These are phyloP conservation scores for Chrysopa pallens DNA, from an alignment of 1,140 invertebrate species.

Conservation along the genomic window DNA sequence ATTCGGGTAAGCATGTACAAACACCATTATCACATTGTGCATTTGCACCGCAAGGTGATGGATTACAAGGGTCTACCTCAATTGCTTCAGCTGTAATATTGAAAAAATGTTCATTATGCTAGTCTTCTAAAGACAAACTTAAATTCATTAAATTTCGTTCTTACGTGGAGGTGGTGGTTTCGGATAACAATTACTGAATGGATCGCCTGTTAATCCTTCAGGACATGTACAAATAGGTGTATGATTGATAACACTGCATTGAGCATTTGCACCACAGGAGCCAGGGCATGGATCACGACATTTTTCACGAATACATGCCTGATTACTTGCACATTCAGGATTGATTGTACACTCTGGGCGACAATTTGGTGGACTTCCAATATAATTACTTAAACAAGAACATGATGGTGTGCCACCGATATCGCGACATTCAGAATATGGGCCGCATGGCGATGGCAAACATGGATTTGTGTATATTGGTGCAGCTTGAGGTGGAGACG, in stretches of 20 bases:
- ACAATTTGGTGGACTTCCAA: slow-evolving; percentile 64
- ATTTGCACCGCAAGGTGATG: slow-evolving; percentile 65
- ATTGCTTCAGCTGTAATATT: slow-evolving; percentile 21
- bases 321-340: slow-evolving; percentile 58
- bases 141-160: slow-evolving; percentile 24
- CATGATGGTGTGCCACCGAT: slow-evolving; percentile 54
- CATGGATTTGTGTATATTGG: slow-evolving; percentile 45
- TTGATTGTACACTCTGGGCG: slow-evolving; percentile 67
- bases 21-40: slow-evolving; percentile 27
- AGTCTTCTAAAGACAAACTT: neutral
- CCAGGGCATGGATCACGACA: slow-evolving; percentile 72
- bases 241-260: slow-evolving; percentile 65
- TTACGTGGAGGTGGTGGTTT: slow-evolving; percentile 25
- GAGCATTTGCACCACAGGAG: slow-evolving; percentile 66
- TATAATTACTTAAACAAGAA: slow-evolving; percentile 56
- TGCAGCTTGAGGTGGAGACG: slow-evolving; percentile 18
- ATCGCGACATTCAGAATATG: slow-evolving; percentile 58
- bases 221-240: slow-evolving; percentile 63
- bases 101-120: slow-evolving; percentile 9
- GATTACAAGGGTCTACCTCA: slow-evolving; percentile 46
- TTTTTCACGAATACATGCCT: slow-evolving; percentile 63
- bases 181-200: slow-evolving; percentile 53
- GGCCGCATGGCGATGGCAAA: slow-evolving; percentile 60
- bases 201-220: slow-evolving; percentile 62
- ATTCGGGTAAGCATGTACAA: slow-evolving; percentile 41